These are phyloP conservation scores for Bradynema listronoti DNA, from an alignment of 1,140 invertebrate genomes.

Conservation along the genomic window DNA sequence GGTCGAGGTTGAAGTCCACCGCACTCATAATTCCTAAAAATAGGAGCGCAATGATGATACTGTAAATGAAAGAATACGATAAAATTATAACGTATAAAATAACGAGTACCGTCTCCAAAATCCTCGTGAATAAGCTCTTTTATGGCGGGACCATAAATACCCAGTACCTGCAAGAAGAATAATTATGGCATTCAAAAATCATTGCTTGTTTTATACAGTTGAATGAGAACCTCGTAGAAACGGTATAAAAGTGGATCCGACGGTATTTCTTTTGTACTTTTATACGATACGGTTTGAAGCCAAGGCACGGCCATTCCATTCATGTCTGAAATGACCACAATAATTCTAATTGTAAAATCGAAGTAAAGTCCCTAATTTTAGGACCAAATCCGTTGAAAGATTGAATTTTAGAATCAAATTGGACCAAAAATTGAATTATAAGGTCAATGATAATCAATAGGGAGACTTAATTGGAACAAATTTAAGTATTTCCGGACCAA, in stretches of 20 bases:
- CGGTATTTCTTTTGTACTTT: constrained; percentile 22
- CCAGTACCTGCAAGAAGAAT: constrained; percentile 38
- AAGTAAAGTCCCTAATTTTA: too few relatives aligned
- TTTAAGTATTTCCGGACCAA: too few relatives aligned
- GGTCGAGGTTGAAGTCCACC: constrained; percentile 58
- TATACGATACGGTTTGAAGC: constrained; percentile 38
- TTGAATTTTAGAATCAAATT: too few relatives aligned
- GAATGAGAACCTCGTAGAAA: constrained; percentile 24
- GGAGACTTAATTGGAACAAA: too few relatives aligned
- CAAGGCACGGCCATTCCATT: constrained; percentile 14
- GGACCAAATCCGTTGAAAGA: too few relatives aligned
- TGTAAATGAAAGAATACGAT: too few relatives aligned
- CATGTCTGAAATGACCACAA: constrained; percentile 5
- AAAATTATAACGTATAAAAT: too few relatives aligned
- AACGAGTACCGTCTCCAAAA: constrained; percentile 59
- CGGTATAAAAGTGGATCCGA: constrained; percentile 57
- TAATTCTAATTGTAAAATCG: too few relatives aligned
- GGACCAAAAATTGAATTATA: too few relatives aligned
- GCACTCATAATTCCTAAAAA: constrained; percentile 59
- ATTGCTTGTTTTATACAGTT: constrained; percentile 2
- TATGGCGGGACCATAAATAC: constrained; percentile 56
- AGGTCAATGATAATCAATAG: too few relatives aligned
- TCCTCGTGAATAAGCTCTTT: constrained; percentile 59
- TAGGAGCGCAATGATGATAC: too few relatives aligned
- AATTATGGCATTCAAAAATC: too few relatives aligned